Evolutionary conservation across 2,797 vertebrate genomes (phyloP).

Genomic region (Taenioides sp.): DNA sequence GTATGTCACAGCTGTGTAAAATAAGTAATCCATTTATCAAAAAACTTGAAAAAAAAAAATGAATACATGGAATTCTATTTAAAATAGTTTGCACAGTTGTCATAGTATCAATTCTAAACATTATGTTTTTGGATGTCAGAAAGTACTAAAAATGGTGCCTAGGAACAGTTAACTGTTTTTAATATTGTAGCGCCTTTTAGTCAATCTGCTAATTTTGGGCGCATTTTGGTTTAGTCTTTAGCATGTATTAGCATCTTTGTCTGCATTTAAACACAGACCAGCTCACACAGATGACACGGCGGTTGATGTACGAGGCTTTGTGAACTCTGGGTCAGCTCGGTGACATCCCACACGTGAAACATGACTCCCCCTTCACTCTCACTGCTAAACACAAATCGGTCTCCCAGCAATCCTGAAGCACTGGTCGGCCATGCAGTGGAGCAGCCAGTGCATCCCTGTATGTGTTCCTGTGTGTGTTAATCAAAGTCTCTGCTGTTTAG

Average conservation of each 20-base stretch:
- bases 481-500: slow-evolving; percentile 8
- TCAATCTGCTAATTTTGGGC: no score
- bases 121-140: no score
- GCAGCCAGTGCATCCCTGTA: neutral
- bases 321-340: slow-evolving; percentile 26
- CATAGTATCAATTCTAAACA: no score
- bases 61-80: no score
- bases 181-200: neutral
- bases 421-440: slow-evolving; percentile 27
- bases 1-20: neutral
- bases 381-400: slow-evolving; percentile 23
- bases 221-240: neutral
- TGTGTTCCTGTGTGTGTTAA: slow-evolving; percentile 20
- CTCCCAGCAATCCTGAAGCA: slow-evolving; percentile 42
- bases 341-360: slow-evolving; percentile 32
- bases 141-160: no score
- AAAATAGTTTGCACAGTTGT: neutral
- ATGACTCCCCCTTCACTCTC: slow-evolving; percentile 33
- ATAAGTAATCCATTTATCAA: no score
- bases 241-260: neutral
- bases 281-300: slow-evolving; percentile 4
- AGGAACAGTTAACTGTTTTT: no score
- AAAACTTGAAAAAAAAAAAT: no score
- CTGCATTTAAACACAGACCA: neutral
- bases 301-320: slow-evolving; percentile 18